phyloP scores from a whole-genome alignment of 2,113 vertebrate genomes.

The Pandion haliaetus region DNA sequence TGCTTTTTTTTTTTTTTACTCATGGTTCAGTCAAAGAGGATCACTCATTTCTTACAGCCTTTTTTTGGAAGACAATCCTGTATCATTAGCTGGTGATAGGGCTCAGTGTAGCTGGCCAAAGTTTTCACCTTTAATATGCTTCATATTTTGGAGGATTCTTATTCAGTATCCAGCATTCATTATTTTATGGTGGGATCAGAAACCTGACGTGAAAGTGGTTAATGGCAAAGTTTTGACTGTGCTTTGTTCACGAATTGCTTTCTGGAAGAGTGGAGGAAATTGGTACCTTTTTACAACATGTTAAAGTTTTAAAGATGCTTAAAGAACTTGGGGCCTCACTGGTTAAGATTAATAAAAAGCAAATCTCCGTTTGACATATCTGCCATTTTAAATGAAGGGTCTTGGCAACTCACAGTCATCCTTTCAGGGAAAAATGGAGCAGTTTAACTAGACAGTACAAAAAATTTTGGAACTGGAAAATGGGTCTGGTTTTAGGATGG shows the following conservation, averaged over 20 bases:
- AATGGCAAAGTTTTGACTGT: not conserved
- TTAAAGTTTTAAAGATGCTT: not conserved
- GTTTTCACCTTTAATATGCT: not conserved
- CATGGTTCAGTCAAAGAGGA: not conserved
- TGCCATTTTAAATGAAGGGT: not conserved
- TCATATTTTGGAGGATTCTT: not conserved
- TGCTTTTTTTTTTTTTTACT: not conserved
- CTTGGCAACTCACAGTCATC: not conserved
- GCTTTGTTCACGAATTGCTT: not conserved
- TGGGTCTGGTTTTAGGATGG: not conserved
- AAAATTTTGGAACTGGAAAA: not conserved
- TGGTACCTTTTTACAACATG: not conserved
- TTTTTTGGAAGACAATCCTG: not conserved
- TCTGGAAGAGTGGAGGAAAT: not conserved
- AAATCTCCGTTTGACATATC: not conserved
- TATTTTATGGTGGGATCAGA: not conserved
- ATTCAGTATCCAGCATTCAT: not conserved
- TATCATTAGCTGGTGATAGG: not conserved
- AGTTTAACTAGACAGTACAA: not conserved
- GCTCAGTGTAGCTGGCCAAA: not conserved
- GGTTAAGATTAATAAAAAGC: not conserved
- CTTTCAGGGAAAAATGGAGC: not conserved
- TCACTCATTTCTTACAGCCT: not conserved
- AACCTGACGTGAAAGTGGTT: not conserved
- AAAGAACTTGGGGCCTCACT: not conserved